Percentiles rank a stretch among this genome's conserved stretches.
Evolutionary conservation across 2,797 vertebrate genomes (phyloP).

Genomic region (Ptychobarbus kaznakovi): DNA sequence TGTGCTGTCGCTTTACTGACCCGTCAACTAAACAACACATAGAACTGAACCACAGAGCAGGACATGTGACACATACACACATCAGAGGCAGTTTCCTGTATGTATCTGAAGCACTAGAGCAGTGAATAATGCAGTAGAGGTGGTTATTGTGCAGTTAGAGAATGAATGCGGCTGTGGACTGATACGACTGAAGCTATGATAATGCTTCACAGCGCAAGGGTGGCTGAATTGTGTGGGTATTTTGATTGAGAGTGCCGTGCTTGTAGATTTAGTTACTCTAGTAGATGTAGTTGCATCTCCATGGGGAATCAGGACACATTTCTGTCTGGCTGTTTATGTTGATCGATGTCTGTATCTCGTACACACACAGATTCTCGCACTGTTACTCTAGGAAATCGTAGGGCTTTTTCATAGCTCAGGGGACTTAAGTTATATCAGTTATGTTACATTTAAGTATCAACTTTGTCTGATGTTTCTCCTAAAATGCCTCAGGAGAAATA

Average conservation of each 20-base stretch:
- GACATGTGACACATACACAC: slow-evolving; percentile 34
- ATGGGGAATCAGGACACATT: slow-evolving; percentile 30
- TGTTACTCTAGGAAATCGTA: slow-evolving; percentile 15
- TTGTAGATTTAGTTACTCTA: slow-evolving; percentile 29
- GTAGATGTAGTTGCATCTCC: slow-evolving; percentile 14
- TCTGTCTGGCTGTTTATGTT: slow-evolving; percentile 42
- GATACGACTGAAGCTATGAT: slow-evolving; percentile 23
- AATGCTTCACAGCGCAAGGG: slow-evolving; percentile 1
- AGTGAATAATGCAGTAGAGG: slow-evolving; percentile 2
- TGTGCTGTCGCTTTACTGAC: slow-evolving; percentile 68
- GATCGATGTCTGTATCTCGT: slow-evolving; percentile 17
- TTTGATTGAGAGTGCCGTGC: slow-evolving; percentile 5
- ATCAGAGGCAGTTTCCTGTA: background rate
- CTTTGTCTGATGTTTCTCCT: slow-evolving; percentile 13
- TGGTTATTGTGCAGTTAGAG: slow-evolving; percentile 30
- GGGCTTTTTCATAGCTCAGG: background rate
- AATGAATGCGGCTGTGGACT: slow-evolving; percentile 2
- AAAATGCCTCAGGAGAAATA: slow-evolving; percentile 24
- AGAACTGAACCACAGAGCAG: slow-evolving; percentile 58
- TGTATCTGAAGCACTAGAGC: slow-evolving; percentile 15
- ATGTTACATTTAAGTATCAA: slow-evolving; percentile 23
- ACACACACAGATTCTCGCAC: background rate
- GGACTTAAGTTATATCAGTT: slow-evolving; percentile 2
- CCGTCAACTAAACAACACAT: slow-evolving; percentile 25
- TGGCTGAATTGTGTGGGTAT: slow-evolving; percentile 25